Conservation (phyloP, 2,797 vertebrate species). For the Sitta carolinensis region DNA sequence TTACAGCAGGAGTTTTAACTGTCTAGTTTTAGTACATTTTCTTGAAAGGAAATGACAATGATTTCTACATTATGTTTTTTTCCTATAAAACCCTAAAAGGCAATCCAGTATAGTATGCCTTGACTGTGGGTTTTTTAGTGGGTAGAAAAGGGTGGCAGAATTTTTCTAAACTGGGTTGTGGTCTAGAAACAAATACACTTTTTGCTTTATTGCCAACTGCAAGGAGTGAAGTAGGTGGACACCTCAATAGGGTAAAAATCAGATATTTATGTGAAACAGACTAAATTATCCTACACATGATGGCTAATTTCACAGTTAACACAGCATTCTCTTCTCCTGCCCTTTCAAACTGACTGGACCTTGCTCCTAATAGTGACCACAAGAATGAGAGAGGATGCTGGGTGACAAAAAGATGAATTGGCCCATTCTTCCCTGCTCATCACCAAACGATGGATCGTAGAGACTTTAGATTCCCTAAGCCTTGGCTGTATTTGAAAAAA, state of each 20-base stretch:
- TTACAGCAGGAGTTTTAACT: neutral
- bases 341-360: neutral
- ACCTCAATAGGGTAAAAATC: neutral
- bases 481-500: neutral
- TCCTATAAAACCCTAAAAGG: neutral
- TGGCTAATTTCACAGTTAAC: neutral
- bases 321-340: neutral
- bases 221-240: neutral
- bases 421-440: constrained; percentile 30
- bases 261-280: neutral
- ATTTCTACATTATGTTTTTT: neutral
- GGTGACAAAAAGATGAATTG: neutral
- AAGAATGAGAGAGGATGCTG: neutral
- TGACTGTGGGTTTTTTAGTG: neutral
- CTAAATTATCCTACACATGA: neutral
- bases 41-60: neutral
- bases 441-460: constrained; percentile 20
- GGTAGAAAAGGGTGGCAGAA: neutral
- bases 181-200: neutral
- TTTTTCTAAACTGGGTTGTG: neutral
- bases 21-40: neutral
- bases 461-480: neutral
- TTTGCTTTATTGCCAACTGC: neutral
- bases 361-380: neutral
- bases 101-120: neutral